Evolutionary conservation across 2,888 invertebrate species (phyloP).

Genomic region (Rhabditoides inermis): DNA sequence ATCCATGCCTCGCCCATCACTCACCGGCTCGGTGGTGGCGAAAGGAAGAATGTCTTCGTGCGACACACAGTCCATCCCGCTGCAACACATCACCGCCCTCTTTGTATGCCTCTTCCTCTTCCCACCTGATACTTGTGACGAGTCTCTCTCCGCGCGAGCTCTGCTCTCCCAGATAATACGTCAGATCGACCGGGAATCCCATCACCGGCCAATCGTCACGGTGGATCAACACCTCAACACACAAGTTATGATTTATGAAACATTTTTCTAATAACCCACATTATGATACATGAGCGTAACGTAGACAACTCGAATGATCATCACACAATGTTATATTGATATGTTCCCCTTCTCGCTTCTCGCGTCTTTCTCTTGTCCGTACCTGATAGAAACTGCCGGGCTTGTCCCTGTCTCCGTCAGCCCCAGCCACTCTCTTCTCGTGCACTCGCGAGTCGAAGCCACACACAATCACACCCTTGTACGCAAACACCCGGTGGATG

Average conservation of each 20-base stretch:
- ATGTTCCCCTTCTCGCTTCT: no score
- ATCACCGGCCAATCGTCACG: conserved; percentile 91
- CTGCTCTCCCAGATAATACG: conserved; percentile 40
- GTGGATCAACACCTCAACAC: conserved; percentile 93
- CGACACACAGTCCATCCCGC: conserved; percentile 88
- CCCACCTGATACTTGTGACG: conserved; percentile 28
- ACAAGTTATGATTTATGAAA: no score
- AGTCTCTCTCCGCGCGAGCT: conserved; percentile 23
- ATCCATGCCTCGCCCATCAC: conserved; percentile 87
- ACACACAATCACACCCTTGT: conserved; percentile 88
- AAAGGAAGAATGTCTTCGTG: conserved; percentile 96
- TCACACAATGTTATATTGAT: no score
- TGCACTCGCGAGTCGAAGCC: conserved; percentile 93
- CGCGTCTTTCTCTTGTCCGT: no score
- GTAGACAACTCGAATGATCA: no score
- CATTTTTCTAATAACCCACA: no score
- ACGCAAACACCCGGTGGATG: conserved; percentile 90
- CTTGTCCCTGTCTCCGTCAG: no score
- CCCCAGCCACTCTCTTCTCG: conserved; percentile 67
- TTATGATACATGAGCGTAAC: no score
- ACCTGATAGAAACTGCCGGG: no score
- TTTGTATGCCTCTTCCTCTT: background rate
- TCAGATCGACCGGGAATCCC: conserved; percentile 66
- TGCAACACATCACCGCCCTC: conserved; percentile 21
- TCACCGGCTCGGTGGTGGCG: conserved; percentile 70